phyloP scores from a whole-genome alignment of 1,140 invertebrate species.

The Battus philenor region DNA sequence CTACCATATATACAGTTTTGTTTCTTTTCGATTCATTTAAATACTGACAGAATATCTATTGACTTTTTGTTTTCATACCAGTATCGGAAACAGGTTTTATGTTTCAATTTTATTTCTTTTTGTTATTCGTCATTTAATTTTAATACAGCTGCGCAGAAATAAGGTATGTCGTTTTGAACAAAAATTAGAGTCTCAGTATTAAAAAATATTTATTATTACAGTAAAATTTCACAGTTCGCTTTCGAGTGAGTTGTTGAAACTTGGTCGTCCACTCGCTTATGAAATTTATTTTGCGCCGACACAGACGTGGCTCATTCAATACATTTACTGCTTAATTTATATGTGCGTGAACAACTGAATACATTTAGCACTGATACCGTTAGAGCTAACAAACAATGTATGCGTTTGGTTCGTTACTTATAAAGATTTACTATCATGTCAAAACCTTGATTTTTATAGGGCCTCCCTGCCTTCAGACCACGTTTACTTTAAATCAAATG shows the following conservation, averaged over 20 bases:
- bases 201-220: constrained; percentile 32
- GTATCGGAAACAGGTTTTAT: too few species aligned
- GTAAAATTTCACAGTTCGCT: constrained; percentile 41
- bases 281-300: constrained; percentile 11
- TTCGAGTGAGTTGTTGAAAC: constrained; percentile 30
- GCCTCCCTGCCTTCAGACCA: neutral
- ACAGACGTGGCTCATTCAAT: constrained; percentile 15
- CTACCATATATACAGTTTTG: constrained; percentile 2
- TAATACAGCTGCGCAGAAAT: too few species aligned
- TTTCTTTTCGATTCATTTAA: too few species aligned
- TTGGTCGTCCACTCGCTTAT: constrained; percentile 11
- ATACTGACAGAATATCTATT: too few species aligned
- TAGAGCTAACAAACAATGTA: constrained; percentile 22
- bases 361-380: constrained; percentile 21
- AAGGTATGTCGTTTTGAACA: too few species aligned
- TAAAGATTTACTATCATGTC: constrained; percentile 25
- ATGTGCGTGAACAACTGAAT: constrained; percentile 23
- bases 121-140: too few species aligned
- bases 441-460: constrained; percentile 6
- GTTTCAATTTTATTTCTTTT: too few species aligned
- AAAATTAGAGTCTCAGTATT: constrained; percentile 41
- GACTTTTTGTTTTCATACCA: too few species aligned
- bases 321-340: constrained; percentile 19
- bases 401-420: constrained; percentile 26
- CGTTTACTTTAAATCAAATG: neutral